Percentiles rank a stretch among this genome's conserved stretches.
phyloP scores from a whole-genome alignment of 2,888 invertebrate genomes.

The Acanthacorydalis orientalis region DNA sequence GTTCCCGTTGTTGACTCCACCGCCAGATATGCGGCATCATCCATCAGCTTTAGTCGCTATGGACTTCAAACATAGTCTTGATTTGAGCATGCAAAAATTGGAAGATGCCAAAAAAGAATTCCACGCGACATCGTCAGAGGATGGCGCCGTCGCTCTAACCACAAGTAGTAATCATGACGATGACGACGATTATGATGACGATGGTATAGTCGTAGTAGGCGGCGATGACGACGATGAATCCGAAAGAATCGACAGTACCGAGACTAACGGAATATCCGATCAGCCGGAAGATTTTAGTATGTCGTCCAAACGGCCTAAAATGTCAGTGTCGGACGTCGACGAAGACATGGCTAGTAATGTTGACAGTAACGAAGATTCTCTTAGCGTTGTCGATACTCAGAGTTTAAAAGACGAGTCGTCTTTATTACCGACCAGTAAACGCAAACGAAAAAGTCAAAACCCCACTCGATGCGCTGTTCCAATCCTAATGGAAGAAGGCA shows the following conservation, averaged over 20 bases:
- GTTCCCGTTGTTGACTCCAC: conserved; percentile 59
- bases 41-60: conserved; percentile 32
- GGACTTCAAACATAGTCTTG: conserved; percentile 47
- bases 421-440: conserved; percentile 46
- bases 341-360: conserved; percentile 39
- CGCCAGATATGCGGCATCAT: conserved; percentile 47
- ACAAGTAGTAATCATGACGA: conserved; percentile 25
- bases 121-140: conserved; percentile 14
- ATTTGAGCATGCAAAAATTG: conserved; percentile 33
- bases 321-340: conserved; percentile 35
- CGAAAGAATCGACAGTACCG: conserved; percentile 21
- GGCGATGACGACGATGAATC: conserved; percentile 41
- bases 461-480: conserved; percentile 63
- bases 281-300: conserved; percentile 55
- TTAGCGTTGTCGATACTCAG: conserved; percentile 35
- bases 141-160: conserved; percentile 15
- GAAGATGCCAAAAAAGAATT: conserved; percentile 27
- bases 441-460: conserved; percentile 79
- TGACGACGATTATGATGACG: conserved; percentile 52
- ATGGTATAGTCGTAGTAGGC: conserved; percentile 62
- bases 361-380: conserved; percentile 46
- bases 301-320: conserved; percentile 41
- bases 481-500: conserved; percentile 32
- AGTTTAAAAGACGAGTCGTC: conserved; percentile 34
- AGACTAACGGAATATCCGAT: conserved; percentile 26